Conservation (phyloP, 2,888 invertebrate genomes). For the Leptogaster cylindrica region DNA sequence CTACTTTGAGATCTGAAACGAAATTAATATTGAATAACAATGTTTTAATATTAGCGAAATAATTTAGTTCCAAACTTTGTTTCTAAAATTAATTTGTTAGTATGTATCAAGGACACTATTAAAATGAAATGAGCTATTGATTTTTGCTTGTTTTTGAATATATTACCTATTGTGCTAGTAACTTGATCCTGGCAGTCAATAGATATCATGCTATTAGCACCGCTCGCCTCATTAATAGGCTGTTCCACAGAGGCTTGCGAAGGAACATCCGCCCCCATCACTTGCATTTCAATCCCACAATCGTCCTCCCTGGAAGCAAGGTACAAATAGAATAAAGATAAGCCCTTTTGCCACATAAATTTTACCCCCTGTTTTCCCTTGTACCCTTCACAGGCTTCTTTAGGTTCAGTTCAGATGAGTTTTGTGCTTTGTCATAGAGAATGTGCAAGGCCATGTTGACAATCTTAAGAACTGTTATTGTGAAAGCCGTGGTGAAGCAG, state of each 20-base stretch:
- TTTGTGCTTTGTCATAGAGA: slow-evolving; percentile 93
- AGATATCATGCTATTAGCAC: slow-evolving; percentile 61
- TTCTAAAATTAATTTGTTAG: too few species aligned
- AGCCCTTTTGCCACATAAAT: too few species aligned
- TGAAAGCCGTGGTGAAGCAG: slow-evolving; percentile 77
- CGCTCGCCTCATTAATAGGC: slow-evolving; percentile 61
- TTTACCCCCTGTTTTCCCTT: slow-evolving; percentile 61
- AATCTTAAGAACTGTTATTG: slow-evolving; percentile 84
- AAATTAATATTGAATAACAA: background rate
- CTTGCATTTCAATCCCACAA: slow-evolving; percentile 84
- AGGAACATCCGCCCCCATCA: slow-evolving; percentile 67
- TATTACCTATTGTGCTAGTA: slow-evolving; percentile 73
- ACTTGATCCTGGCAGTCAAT: slow-evolving; percentile 63
- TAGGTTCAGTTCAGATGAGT: slow-evolving; percentile 66
- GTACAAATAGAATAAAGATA: too few species aligned
- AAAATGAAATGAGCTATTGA: too few species aligned
- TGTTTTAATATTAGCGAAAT: background rate
- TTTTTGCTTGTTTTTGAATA: too few species aligned
- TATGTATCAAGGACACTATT: too few species aligned
- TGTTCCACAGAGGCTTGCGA: slow-evolving; percentile 72
- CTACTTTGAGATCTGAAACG: slow-evolving; percentile 81
- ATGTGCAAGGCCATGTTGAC: slow-evolving; percentile 89
- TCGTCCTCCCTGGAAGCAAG: slow-evolving; percentile 70
- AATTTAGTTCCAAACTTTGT: too few species aligned
- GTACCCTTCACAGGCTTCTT: slow-evolving; percentile 64